These are phyloP conservation scores for Fabriciana adippe DNA, from an alignment of 2,888 invertebrate species.

Conservation along the genomic window DNA sequence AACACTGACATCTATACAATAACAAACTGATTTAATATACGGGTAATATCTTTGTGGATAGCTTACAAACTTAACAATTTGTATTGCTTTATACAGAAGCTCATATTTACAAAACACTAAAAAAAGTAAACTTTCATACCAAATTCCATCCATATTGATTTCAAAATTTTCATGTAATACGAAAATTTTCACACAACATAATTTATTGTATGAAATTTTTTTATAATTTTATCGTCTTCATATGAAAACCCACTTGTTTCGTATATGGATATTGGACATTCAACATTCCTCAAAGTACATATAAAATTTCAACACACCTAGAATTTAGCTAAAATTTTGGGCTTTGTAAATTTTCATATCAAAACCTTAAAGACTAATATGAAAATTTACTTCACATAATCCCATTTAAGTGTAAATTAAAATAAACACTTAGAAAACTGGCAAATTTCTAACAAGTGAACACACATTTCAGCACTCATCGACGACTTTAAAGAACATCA, in stretches of 20 bases:
- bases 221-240: too few species aligned
- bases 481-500: conserved; percentile 68
- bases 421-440: conserved; percentile 8
- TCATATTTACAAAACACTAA: conserved; percentile 49
- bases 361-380: neutral
- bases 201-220: too few species aligned
- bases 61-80: conserved; percentile 72
- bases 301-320: too few species aligned
- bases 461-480: conserved; percentile 52
- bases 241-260: too few species aligned
- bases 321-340: too few species aligned
- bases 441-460: conserved; percentile 59
- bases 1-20: conserved; percentile 26
- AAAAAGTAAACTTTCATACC: neutral
- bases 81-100: conserved; percentile 66
- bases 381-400: neutral
- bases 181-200: too few species aligned
- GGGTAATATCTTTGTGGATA: conserved; percentile 43
- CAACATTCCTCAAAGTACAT: too few species aligned
- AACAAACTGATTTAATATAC: conserved; percentile 36
- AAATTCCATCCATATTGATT: neutral
- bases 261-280: too few species aligned
- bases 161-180: too few species aligned
- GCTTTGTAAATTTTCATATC: neutral
- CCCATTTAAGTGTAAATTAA: neutral